These are phyloP conservation scores for Clavelina lepadiformis DNA, from an alignment of 23 tunicate species.

Conservation along the genomic window DNA sequence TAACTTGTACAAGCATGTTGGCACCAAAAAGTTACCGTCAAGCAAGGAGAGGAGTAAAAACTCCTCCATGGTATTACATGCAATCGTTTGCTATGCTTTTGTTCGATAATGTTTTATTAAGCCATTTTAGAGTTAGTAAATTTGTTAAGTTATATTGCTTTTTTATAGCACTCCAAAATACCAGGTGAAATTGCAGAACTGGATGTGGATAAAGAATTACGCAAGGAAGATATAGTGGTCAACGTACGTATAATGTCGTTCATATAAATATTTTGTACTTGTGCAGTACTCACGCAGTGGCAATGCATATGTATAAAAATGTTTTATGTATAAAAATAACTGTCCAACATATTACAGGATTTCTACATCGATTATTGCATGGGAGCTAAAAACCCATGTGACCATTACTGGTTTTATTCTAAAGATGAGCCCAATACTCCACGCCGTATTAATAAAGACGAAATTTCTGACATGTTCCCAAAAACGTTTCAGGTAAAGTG, in stretches of 20 bases:
- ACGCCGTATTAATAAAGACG: constrained; percentile 1
- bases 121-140: too few species aligned
- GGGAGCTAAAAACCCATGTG: constrained; percentile 17
- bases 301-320: too few species aligned
- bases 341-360: too few species aligned
- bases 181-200: background rate
- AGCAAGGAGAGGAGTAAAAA: too few species aligned
- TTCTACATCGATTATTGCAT: constrained; percentile 8
- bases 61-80: too few species aligned
- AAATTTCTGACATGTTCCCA: constrained; percentile 25
- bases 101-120: too few species aligned
- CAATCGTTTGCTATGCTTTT: too few species aligned
- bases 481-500: constrained; percentile 10
- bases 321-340: too few species aligned
- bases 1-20: constrained; percentile 54
- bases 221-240: constrained; percentile 3
- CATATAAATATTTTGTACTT: too few species aligned
- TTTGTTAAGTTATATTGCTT: too few species aligned
- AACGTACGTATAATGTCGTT: background rate
- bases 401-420: constrained; percentile 15
- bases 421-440: constrained; percentile 9
- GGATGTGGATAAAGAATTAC: background rate
- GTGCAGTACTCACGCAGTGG: too few species aligned
- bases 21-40: constrained; percentile 2
- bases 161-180: background rate